A percentile compares a stretch with the other conserved stretches of the same genome.
Evolutionary conservation across 2,113 vertebrate genomes (phyloP).

Genomic region (Triplophysa tibetana): DNA sequence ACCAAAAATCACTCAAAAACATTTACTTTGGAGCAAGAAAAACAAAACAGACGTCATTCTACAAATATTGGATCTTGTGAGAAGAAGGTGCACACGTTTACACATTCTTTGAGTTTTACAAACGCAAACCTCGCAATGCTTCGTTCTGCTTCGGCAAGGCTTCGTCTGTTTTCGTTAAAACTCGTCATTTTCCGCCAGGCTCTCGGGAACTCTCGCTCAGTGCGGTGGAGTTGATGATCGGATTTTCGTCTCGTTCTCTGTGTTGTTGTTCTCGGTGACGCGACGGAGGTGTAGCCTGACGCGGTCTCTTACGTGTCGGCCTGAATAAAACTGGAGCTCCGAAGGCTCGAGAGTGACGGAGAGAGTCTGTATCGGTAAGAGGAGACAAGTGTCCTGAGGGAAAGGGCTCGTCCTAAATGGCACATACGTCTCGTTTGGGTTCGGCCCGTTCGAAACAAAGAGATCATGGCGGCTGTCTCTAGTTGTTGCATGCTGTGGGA

Average conservation of each 20-base stretch:
- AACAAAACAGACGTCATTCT: too few species aligned
- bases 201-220: slow-evolving; percentile 59
- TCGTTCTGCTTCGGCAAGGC: neutral
- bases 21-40: too few species aligned
- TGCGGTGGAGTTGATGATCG: slow-evolving; percentile 48
- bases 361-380: slow-evolving; percentile 98
- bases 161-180: slow-evolving; percentile 23
- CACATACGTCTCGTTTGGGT: slow-evolving; percentile 58
- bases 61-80: too few species aligned
- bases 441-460: slow-evolving; percentile 78
- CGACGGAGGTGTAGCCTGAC: slow-evolving; percentile 99
- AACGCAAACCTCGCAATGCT: neutral
- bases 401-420: slow-evolving; percentile 72
- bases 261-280: slow-evolving; percentile 95
- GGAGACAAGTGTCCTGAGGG: slow-evolving; percentile 80
- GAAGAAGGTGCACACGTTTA: too few species aligned
- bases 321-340: slow-evolving; percentile 99
- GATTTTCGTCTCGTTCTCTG: slow-evolving; percentile 72
- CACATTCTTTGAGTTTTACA: neutral
- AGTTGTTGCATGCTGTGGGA: slow-evolving; percentile 55
- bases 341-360: slow-evolving; percentile 98
- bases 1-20: too few species aligned
- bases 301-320: slow-evolving; percentile 99
- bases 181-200: slow-evolving; percentile 56
- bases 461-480: slow-evolving; percentile 81